Evolutionary conservation across 2,797 vertebrate species (phyloP).

Genomic region (Miichthys miiuy): DNA sequence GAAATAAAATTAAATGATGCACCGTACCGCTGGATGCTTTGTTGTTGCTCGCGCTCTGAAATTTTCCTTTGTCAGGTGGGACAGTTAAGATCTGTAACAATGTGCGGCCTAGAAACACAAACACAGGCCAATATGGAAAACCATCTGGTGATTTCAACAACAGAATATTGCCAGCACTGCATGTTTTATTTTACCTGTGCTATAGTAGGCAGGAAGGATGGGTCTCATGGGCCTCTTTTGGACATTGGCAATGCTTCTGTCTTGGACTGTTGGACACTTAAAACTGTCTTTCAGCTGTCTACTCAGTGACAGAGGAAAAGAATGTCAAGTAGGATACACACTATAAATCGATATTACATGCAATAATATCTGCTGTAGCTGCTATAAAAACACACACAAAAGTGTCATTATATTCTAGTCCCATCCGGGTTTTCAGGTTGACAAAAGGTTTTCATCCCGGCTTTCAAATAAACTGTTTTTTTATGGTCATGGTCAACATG

Average conservation of each 20-base stretch:
- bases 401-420: background rate
- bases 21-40: slow-evolving; percentile 62
- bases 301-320: slow-evolving; percentile 10
- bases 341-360: background rate
- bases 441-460: background rate
- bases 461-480: background rate
- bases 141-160: background rate
- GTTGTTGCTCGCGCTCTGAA: slow-evolving; percentile 38
- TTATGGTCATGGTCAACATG: background rate
- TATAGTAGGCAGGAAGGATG: slow-evolving; percentile 77
- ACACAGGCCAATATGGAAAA: slow-evolving; percentile 7
- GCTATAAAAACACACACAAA: background rate
- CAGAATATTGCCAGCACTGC: background rate
- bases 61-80: slow-evolving; percentile 66
- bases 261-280: slow-evolving; percentile 26
- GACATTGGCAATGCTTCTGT: slow-evolving; percentile 14
- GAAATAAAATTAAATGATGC: slow-evolving; percentile 3
- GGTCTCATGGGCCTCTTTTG: slow-evolving; percentile 76
- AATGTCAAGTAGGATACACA: background rate
- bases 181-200: slow-evolving; percentile 58
- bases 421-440: background rate
- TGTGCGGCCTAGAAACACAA: slow-evolving; percentile 63
- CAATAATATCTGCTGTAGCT: background rate
- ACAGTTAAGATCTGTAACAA: slow-evolving; percentile 77
- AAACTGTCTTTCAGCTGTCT: slow-evolving; percentile 48